Evolutionary conservation across 1,140 invertebrate species (phyloP).

Genomic region (Antheraea pernyi): DNA sequence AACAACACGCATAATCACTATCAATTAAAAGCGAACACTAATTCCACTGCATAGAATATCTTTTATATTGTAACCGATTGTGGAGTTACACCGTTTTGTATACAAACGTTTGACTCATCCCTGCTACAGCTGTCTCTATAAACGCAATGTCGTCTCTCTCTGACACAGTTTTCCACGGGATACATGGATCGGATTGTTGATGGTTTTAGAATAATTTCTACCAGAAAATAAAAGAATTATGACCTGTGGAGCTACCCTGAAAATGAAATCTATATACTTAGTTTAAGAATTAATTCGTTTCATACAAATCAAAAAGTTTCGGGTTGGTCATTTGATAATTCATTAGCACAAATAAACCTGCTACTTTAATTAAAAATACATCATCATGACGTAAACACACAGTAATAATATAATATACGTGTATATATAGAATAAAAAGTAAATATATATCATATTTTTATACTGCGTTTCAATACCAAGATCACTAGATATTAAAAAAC

Average conservation of each 20-base stretch:
- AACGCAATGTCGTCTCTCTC: conserved; percentile 72
- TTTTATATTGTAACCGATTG: background rate
- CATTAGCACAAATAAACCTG: too few species aligned
- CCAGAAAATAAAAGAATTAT: background rate
- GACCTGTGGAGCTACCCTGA: background rate
- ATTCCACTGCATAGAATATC: background rate
- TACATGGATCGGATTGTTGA: conserved; percentile 34
- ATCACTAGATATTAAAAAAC: too few species aligned
- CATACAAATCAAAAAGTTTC: too few species aligned
- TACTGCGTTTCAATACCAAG: too few species aligned
- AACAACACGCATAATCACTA: conserved; percentile 61
- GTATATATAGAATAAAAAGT: too few species aligned
- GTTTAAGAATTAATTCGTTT: background rate
- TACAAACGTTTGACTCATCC: conserved; percentile 52
- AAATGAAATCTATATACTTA: background rate
- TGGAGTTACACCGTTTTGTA: conserved; percentile 30
- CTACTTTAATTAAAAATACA: too few species aligned
- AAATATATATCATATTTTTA: too few species aligned
- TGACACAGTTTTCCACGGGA: conserved; percentile 58
- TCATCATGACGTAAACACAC: too few species aligned
- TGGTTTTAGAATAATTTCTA: background rate
- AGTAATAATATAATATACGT: too few species aligned
- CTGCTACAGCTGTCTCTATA: conserved; percentile 65
- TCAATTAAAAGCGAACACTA: conserved; percentile 29
- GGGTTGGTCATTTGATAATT: too few species aligned